Evolutionary conservation across 2,113 vertebrate species (phyloP).

Genomic region (Gavialis gangeticus): DNA sequence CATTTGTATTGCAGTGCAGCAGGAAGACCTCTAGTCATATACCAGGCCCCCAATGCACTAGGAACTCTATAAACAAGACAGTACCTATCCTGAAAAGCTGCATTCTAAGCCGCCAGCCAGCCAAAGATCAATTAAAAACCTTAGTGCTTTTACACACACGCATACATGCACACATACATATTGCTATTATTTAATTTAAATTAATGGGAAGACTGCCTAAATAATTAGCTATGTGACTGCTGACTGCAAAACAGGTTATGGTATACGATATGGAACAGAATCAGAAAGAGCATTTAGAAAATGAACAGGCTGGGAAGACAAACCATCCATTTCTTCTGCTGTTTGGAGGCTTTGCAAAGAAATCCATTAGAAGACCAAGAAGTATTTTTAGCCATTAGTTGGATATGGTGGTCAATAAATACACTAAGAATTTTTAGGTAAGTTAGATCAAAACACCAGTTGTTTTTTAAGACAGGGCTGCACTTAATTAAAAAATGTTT

Average conservation of each 20-base stretch:
- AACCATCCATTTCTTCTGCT: not conserved
- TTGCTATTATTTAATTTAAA: not conserved
- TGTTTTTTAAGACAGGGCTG: not conserved
- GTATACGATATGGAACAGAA: not conserved
- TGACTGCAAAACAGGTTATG: not conserved
- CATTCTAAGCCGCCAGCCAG: not conserved
- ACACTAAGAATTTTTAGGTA: not conserved
- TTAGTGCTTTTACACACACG: no score
- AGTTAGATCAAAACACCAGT: not conserved
- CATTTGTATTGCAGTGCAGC: not conserved
- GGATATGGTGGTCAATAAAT: not conserved
- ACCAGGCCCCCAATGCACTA: not conserved
- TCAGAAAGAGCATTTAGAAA: not conserved
- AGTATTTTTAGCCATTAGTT: not conserved
- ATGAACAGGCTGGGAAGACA: not conserved
- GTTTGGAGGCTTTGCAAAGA: not conserved
- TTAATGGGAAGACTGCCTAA: not conserved
- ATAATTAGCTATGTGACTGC: accelerated
- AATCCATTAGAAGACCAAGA: not conserved
- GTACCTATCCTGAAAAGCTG: not conserved
- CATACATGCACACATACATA: no score
- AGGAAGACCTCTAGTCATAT: not conserved
- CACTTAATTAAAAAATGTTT: accelerated
- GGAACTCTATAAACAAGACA: not conserved
- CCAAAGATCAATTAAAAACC: no score